Percentiles rank a stretch among this genome's conserved stretches.
Conservation (phyloP, 2,888 invertebrate species). For the Campopleginae sp. region DNA sequence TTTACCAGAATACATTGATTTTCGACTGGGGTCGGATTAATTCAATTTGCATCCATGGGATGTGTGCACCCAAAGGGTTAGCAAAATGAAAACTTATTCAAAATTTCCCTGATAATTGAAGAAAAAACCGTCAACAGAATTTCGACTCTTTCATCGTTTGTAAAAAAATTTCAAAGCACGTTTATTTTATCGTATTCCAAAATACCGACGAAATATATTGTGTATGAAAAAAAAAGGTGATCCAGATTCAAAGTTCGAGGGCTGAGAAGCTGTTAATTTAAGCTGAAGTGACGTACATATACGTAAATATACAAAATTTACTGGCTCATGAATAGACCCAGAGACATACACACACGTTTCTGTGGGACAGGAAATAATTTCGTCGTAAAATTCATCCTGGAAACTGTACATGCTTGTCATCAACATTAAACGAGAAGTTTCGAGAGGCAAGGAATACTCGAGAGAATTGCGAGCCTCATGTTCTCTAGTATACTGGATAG, state of each 20-base stretch:
- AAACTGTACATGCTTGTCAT: conserved; percentile 35
- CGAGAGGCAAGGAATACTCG: conserved; percentile 27
- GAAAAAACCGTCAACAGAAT: too few species aligned
- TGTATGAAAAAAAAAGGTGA: not conserved
- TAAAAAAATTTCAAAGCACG: not conserved
- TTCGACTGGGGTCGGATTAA: too few species aligned
- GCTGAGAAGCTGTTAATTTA: not conserved
- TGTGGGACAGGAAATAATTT: conserved; percentile 18
- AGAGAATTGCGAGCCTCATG: conserved; percentile 42
- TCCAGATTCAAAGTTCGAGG: not conserved
- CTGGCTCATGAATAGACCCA: not conserved
- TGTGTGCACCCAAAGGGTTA: too few species aligned
- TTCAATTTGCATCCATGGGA: too few species aligned
- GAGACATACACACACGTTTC: not conserved
- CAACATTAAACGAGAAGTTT: conserved; percentile 40
- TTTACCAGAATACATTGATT: too few species aligned
- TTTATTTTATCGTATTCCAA: not conserved
- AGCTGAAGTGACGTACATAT: not conserved
- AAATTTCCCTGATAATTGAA: too few species aligned
- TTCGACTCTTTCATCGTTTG: too few species aligned
- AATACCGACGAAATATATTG: not conserved
- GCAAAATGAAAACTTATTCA: too few species aligned
- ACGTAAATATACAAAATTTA: conserved; percentile 9
- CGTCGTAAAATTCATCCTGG: conserved; percentile 41
- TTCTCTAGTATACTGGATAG: conserved; percentile 22